A percentile compares a stretch with the other conserved stretches of the same genome.
Evolutionary conservation across 2,797 vertebrate species (phyloP).

Genomic region (Selene dorsalis): DNA sequence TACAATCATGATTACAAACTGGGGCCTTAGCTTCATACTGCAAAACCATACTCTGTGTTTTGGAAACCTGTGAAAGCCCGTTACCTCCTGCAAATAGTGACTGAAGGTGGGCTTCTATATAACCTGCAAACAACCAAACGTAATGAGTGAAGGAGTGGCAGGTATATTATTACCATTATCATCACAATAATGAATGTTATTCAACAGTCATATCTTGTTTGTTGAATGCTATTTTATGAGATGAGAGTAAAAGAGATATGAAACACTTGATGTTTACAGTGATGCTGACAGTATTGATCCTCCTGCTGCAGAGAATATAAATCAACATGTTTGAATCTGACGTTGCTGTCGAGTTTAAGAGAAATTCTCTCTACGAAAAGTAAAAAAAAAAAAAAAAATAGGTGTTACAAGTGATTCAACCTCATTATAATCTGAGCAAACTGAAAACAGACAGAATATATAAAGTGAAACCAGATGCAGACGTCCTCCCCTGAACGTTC

Average conservation of each 20-base stretch:
- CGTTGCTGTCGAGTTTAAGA: neutral
- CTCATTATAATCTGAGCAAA: neutral
- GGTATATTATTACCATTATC: neutral
- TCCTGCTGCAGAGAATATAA: neutral
- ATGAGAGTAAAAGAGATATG: slow-evolving; percentile 7
- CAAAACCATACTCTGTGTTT: neutral
- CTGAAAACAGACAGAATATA: slow-evolving; percentile 1
- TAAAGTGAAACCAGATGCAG: neutral
- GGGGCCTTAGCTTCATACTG: neutral
- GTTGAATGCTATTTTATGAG: slow-evolving; percentile 6
- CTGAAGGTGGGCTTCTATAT: neutral
- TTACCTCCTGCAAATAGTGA: neutral
- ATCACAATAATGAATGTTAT: slow-evolving; percentile 27
- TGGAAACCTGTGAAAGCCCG: neutral
- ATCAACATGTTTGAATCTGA: neutral
- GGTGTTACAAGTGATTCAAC: slow-evolving; percentile 1
- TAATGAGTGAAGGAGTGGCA: slow-evolving; percentile 1
- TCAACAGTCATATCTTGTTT: slow-evolving; percentile 19
- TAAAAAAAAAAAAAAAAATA: neutral
- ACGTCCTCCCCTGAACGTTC: neutral
- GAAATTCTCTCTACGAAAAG: slow-evolving; percentile 4
- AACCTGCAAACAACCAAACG: neutral
- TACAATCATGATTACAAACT: neutral
- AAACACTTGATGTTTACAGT: slow-evolving; percentile 2
- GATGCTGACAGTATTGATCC: neutral